Conservation (phyloP, 2,888 invertebrate species). For the Plagodis pulveraria region DNA sequence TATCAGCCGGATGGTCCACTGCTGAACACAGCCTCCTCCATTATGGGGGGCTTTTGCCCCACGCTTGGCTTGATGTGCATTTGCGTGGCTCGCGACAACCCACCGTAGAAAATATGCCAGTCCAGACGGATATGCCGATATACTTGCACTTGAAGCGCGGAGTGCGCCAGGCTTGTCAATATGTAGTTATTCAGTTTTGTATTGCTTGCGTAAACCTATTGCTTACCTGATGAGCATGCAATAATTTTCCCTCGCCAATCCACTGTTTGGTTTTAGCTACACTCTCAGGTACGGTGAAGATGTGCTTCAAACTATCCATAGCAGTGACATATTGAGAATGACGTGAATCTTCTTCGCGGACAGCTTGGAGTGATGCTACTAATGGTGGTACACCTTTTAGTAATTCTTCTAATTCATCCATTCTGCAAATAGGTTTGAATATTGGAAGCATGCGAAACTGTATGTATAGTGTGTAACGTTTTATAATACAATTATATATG, state of each 20-base stretch:
- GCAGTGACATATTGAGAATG: constrained; percentile 99
- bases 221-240: constrained; percentile 95
- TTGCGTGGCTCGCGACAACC: no score
- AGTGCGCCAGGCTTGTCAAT: no score
- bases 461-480: background rate
- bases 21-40: no score
- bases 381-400: constrained; percentile 92
- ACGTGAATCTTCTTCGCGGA: constrained; percentile 96
- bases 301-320: constrained; percentile 98
- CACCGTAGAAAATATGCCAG: no score
- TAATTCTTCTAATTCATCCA: constrained; percentile 90
- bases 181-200: no score
- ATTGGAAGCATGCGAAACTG: background rate
- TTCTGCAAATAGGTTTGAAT: constrained; percentile 68
- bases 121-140: no score
- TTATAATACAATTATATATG: no score
- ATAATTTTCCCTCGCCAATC: constrained; percentile 96
- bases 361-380: constrained; percentile 91
- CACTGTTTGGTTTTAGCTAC: constrained; percentile 97
- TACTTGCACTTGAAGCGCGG: no score
- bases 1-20: no score
- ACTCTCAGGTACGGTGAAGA: constrained; percentile 98
- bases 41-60: no score
- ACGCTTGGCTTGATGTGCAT: no score
- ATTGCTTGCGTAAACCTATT: background rate